Evolutionary conservation across 2,888 invertebrate genomes (phyloP).

Genomic region (Heteropelma amictum): DNA sequence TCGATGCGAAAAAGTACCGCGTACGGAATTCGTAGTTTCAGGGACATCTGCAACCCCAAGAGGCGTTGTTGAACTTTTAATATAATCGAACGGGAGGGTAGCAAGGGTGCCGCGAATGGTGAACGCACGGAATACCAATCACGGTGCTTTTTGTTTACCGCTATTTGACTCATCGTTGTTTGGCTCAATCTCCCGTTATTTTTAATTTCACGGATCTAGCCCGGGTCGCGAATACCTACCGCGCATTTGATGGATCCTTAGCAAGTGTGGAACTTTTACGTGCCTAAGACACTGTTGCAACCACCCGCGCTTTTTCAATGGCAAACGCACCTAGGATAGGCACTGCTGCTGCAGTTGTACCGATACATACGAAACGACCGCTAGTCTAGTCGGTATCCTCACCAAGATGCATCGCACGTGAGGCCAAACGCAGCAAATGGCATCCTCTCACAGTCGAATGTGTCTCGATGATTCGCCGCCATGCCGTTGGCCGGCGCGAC

Average conservation of each 20-base stretch:
- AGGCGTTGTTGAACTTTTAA: too few species aligned
- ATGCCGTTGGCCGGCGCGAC: conserved; percentile 36
- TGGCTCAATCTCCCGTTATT: too few species aligned
- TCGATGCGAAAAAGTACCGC: too few species aligned
- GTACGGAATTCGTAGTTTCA: too few species aligned
- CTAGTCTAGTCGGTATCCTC: conserved; percentile 31
- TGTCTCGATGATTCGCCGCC: conserved; percentile 39
- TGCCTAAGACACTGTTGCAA: not conserved
- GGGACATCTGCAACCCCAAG: too few species aligned
- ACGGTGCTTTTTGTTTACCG: too few species aligned
- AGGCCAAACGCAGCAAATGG: conserved; percentile 51
- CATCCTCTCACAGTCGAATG: conserved; percentile 44
- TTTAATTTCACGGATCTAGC: not conserved
- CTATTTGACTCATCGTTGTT: too few species aligned
- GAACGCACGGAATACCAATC: too few species aligned
- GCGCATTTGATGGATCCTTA: conserved; percentile 37
- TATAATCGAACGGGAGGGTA: too few species aligned
- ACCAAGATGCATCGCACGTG: conserved; percentile 33
- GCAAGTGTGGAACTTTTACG: conserved; percentile 35
- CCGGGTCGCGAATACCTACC: conserved; percentile 9
- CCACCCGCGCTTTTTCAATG: conserved; percentile 1
- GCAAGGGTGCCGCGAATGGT: too few species aligned
- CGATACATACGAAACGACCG: not conserved
- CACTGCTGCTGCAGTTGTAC: not conserved
- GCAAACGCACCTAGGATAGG: conserved; percentile 38